Evolutionary conservation across 2,888 invertebrate genomes (phyloP).

Genomic region (Omphaloscelis lunosa): DNA sequence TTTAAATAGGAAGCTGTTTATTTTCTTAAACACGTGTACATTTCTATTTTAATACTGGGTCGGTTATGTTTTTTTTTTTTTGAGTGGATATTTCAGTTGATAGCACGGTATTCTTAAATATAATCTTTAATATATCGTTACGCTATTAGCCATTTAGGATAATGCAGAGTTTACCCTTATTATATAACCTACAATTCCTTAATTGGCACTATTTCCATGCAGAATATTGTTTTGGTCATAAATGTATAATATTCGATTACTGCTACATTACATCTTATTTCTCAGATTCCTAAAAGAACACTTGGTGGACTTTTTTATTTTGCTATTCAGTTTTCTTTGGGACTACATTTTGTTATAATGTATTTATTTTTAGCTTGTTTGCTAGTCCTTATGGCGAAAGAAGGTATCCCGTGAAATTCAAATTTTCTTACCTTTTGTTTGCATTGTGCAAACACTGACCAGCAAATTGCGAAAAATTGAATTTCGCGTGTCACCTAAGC

Average conservation of each 20-base stretch:
- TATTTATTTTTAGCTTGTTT: no score
- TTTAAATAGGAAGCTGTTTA: conserved; percentile 39
- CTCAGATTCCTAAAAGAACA: not conserved
- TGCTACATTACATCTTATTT: not conserved
- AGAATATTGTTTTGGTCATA: not conserved
- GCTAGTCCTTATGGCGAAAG: no score
- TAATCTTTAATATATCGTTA: not conserved
- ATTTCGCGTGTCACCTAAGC: not conserved
- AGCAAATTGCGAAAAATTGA: no score
- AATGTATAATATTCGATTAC: not conserved
- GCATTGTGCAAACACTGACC: no score
- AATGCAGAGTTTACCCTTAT: not conserved
- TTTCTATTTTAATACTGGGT: conserved; percentile 37
- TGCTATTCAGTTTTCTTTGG: not conserved
- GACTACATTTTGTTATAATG: no score
- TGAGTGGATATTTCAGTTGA: not conserved
- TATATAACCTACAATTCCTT: not conserved
- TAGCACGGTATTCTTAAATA: not conserved
- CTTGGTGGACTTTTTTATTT: not conserved
- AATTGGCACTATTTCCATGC: not conserved
- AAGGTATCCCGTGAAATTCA: no score
- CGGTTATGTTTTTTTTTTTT: not conserved
- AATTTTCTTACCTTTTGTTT: no score
- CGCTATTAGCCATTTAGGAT: not conserved
- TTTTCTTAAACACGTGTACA: conserved; percentile 39